A percentile compares a stretch with the other conserved stretches of the same genome.
phyloP scores from a whole-genome alignment of 2,797 vertebrate genomes.

The Oreochromis mossambicus region DNA sequence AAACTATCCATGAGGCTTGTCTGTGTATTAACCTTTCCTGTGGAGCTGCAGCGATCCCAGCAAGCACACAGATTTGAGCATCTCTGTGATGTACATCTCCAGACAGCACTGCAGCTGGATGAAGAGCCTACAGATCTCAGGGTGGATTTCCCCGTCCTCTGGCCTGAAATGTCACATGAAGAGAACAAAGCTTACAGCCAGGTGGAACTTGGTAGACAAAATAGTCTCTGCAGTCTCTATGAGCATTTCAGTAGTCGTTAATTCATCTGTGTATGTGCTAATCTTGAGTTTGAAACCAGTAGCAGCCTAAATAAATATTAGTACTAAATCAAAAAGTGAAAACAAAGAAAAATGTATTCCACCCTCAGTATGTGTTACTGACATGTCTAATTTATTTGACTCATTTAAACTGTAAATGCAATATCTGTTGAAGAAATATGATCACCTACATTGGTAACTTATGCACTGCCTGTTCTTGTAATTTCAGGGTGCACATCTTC shows the following conservation, averaged over 20 bases:
- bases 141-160: slow-evolving; percentile 97
- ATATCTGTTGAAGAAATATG: background rate
- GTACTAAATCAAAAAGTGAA: background rate
- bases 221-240: background rate
- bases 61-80: slow-evolving; percentile 96
- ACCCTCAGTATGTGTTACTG: background rate
- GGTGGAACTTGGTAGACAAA: background rate
- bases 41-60: slow-evolving; percentile 95
- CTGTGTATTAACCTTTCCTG: slow-evolving; percentile 84
- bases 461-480: background rate
- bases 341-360: background rate
- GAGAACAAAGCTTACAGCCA: slow-evolving; percentile 1
- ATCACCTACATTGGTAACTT: background rate
- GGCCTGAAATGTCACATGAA: slow-evolving; percentile 76
- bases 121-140: slow-evolving; percentile 95
- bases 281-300: background rate
- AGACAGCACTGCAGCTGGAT: slow-evolving; percentile 98
- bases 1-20: background rate
- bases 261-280: background rate
- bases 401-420: background rate
- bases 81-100: slow-evolving; percentile 99
- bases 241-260: background rate
- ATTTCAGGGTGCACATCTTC: background rate
- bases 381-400: background rate
- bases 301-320: background rate